These are phyloP conservation scores for Blastobasis adustella DNA, from an alignment of 2,888 invertebrate species.

Conservation along the genomic window DNA sequence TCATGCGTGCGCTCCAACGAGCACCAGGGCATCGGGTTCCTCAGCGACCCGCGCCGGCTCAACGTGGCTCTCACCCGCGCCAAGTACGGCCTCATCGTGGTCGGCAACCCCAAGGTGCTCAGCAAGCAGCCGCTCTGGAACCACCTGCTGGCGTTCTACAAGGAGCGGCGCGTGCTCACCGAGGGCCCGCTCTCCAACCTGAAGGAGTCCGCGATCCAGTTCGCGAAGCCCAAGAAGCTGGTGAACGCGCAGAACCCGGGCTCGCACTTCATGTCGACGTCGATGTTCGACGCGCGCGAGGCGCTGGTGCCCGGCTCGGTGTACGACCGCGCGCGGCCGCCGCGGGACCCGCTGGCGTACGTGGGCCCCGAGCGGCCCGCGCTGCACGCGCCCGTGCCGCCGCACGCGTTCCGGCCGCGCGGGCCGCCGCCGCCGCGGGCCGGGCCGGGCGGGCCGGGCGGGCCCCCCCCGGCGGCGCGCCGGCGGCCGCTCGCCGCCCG, in stretches of 20 bases:
- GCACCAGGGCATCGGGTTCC: slow-evolving; percentile 98
- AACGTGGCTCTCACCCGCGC: slow-evolving; percentile 99
- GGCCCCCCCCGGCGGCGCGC: slow-evolving; percentile 28
- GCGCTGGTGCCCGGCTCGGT: slow-evolving; percentile 95
- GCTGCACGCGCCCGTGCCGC: slow-evolving; percentile 89
- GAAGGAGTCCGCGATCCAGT: slow-evolving; percentile 96
- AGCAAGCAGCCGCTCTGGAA: slow-evolving; percentile 99
- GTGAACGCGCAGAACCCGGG: slow-evolving; percentile 96
- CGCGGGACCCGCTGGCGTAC: slow-evolving; percentile 94
- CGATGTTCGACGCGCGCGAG: slow-evolving; percentile 97
- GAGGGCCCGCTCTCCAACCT: slow-evolving; percentile 98
- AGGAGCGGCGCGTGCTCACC: slow-evolving; percentile 96
- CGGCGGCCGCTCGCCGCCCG: slow-evolving; percentile 56
- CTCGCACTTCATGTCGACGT: slow-evolving; percentile 97
- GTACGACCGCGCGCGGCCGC: slow-evolving; percentile 88
- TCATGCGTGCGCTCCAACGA: slow-evolving; percentile 99
- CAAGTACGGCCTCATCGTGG: slow-evolving; percentile 97
- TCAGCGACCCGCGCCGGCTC: slow-evolving; percentile 97
- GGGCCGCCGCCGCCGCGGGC: slow-evolving; percentile 67
- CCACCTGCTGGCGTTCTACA: slow-evolving; percentile 96
- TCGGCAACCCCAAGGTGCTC: slow-evolving; percentile 98
- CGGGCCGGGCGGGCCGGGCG: slow-evolving; percentile 57
- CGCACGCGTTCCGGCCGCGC: slow-evolving; percentile 89
- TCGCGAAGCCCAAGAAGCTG: slow-evolving; percentile 97
- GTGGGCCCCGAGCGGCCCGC: slow-evolving; percentile 90